phyloP scores from a whole-genome alignment of 2,888 invertebrate genomes.

The Limnephilus lunatus region DNA sequence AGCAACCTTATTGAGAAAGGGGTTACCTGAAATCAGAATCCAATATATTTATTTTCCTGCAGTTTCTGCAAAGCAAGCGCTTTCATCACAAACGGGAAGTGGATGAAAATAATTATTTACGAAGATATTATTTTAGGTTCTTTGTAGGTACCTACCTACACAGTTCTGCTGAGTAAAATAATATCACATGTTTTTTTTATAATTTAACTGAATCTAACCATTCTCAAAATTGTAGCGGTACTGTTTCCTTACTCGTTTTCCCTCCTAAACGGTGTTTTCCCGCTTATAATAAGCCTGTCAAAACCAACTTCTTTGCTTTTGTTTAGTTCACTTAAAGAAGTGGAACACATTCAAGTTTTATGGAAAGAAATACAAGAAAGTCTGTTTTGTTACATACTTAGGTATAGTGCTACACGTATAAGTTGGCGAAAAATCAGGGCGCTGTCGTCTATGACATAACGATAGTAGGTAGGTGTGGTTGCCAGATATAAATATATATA shows the following conservation, averaged over 20 bases:
- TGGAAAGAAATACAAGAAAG: neutral
- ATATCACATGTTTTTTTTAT: neutral
- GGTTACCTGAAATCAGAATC: too few species aligned
- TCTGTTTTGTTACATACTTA: neutral
- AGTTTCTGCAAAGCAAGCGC: too few species aligned
- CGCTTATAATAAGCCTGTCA: neutral
- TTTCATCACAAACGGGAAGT: too few species aligned
- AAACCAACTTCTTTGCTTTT: neutral
- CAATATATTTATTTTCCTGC: too few species aligned
- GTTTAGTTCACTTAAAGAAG: neutral
- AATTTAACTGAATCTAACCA: neutral
- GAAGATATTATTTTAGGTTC: neutral
- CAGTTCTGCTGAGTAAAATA: neutral
- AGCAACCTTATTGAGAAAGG: too few species aligned
- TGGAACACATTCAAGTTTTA: neutral
- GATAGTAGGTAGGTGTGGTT: too few species aligned
- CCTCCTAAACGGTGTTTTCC: neutral
- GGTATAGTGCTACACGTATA: too few species aligned
- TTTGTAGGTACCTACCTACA: neutral
- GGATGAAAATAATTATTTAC: neutral
- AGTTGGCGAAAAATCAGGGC: too few species aligned
- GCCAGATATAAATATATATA: too few species aligned
- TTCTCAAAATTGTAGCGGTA: neutral
- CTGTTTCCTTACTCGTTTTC: neutral
- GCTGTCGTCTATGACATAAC: too few species aligned